Evolutionary conservation across 2,888 invertebrate genomes (phyloP), one percentile per base, ranked within the genome.

Genomic region (Arctia plantaginis): DNA sequence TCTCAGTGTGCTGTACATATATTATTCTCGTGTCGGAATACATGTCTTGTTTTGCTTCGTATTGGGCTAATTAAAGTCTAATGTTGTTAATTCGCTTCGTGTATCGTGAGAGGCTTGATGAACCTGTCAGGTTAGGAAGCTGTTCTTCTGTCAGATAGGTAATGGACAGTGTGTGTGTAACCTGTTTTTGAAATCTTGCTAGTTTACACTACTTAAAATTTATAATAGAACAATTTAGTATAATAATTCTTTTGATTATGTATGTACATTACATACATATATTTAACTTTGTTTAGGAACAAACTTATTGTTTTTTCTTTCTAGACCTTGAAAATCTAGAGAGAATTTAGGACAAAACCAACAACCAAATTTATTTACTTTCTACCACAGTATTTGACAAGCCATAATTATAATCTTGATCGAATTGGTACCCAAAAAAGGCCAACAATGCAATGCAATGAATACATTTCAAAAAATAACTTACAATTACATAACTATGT

Each of bases 1-100:
- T 80, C 77, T 82, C 73, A 77, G 80, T 77, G 74, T 71, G 47
- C 75, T 72, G 41, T 30, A 59, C 59, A 71, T 47, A 55, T 55
- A 55, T 55, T 55, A 66, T 62, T 62, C 71, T 71, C 67, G 35
- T 70, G 66, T 74, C 51, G 23, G 41, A n/a, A 67, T 67, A 67
- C 66, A 44, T 51, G 70, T 20, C 66, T 70, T 44, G 70, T 74
- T 47, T 74, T 70, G 44, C 66, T 70, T 66, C 23, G 55, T 71
- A 74, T 71, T 68, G 64, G 33, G 64, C 41, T 75, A 71, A 75
- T 71, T 75, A 72, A 75, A 75, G 72, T 75, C 71, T 75, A 72
- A 75, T 68, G 71, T 65, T 71, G 71, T 75, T 69, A 72, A 74
- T 69, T 72, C 71, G 62, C 71, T 75, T 72, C 68, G 71, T 73